phyloP scores from a whole-genome alignment of 2,797 vertebrate species.

The Molothrus aeneus region DNA sequence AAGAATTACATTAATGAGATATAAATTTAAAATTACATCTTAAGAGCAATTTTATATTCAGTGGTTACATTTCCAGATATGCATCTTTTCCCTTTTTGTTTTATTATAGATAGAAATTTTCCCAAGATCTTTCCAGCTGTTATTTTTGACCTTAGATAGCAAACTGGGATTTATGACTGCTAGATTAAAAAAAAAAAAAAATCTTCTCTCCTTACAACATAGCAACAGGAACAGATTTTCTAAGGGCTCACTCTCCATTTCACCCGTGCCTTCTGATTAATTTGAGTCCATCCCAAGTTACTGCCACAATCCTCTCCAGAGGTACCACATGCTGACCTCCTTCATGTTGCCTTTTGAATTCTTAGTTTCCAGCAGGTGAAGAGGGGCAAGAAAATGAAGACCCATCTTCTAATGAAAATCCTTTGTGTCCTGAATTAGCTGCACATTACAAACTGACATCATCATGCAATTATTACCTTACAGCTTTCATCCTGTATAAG shows the following conservation, averaged over 20 bases:
- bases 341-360: neutral
- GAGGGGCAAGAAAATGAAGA: neutral
- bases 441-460: neutral
- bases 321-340: neutral
- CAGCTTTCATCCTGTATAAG: neutral
- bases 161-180: slow-evolving; percentile 37
- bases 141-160: slow-evolving; percentile 47
- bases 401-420: neutral
- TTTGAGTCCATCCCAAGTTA: neutral
- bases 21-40: neutral
- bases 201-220: neutral
- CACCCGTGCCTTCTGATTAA: slow-evolving; percentile 42
- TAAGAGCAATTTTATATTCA: slow-evolving; percentile 34
- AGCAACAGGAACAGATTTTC: neutral
- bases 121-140: slow-evolving; percentile 39
- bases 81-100: slow-evolving; percentile 2
- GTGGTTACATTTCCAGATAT: neutral
- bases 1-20: neutral
- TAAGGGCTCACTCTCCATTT: slow-evolving; percentile 36
- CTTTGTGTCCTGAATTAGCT: neutral
- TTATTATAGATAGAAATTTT: slow-evolving; percentile 19
- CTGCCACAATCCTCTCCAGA: neutral
- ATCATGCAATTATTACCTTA: neutral
- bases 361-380: neutral
- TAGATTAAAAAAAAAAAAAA: neutral